These are phyloP conservation scores for Telenomus remus DNA, from an alignment of 1,140 invertebrate species.

Conservation along the genomic window DNA sequence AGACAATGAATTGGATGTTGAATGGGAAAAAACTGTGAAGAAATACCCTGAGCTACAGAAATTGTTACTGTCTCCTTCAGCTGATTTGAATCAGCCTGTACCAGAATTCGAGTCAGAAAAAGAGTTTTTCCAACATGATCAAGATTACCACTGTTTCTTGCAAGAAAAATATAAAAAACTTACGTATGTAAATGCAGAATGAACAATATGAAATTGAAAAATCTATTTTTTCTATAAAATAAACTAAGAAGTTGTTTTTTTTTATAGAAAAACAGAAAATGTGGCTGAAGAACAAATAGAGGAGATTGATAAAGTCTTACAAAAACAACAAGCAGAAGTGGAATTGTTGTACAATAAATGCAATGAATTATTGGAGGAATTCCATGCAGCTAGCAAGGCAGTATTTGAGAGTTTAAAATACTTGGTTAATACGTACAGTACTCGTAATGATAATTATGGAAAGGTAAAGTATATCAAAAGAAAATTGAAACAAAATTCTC, in stretches of 20 bases:
- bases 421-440: constrained; percentile 61
- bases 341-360: constrained; percentile 64
- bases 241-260: constrained; percentile 6
- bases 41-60: constrained; percentile 65
- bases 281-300: constrained; percentile 66
- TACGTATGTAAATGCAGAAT: constrained; percentile 57
- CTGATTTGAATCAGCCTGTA: constrained; percentile 32
- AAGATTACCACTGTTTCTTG: constrained; percentile 63
- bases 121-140: constrained; percentile 60
- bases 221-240: constrained; percentile 1
- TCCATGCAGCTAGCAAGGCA: constrained; percentile 60
- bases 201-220: background rate
- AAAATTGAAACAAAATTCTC: no score
- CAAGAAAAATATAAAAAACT: constrained; percentile 62
- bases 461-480: no score
- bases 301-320: constrained; percentile 54
- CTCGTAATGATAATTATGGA: no score
- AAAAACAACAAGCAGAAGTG: constrained; percentile 61
- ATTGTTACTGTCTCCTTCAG: constrained; percentile 49
- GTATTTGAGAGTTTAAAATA: constrained; percentile 60
- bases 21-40: constrained; percentile 49
- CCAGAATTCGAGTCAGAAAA: constrained; percentile 59
- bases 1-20: constrained; percentile 54
- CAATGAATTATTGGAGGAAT: constrained; percentile 56
- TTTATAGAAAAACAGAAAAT: constrained; percentile 62